Base-by-base conservation (phyloP, 2,113 vertebrate genomes). In the Spilogale gracilis region DNA sequence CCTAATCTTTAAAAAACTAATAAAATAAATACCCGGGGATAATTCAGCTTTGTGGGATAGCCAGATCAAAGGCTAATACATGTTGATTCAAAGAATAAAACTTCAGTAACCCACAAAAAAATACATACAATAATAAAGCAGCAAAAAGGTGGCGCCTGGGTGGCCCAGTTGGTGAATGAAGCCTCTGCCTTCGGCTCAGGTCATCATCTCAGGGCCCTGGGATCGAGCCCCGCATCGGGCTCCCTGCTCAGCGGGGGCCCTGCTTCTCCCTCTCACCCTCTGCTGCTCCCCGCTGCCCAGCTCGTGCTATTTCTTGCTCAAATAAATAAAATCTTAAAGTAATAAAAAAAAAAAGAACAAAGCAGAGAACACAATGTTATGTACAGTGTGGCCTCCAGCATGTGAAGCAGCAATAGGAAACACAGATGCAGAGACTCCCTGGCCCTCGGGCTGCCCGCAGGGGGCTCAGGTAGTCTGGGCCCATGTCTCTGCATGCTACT, bases 301-400 rank as follows among this genome's bases (percentile, higher is more conserved):
- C 17, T 4, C 67, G 1, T 20, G 17, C 67, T 9, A 32, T 69
- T n/a, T 38, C 67, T 6, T 3, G 17, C 58, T n/a, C 32, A 69
- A 69, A 69, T 32, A 67, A 54, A 12, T 12, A 25, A 21, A 18
- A 6, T 11, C 45, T 27, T 73, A 48, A 13, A 76, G 38, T 38
- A 69, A 17, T 16, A 69, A 23, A 23, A 11, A 45, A 73, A 45
- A 12, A 25, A 74, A n/a, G 14, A 30, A 13, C 11, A 65, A 67
- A 76, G 56, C 9, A 56, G 45, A 43, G n/a, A 14, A 60, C 16
- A 91, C 32, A 61, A 45, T 10, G 38, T 3, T 16, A 18, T 0
- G 2, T 2, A 5, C 1, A 3, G 1, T 20, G 12, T 2, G 67
- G 20, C 18, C 17, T 61, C 60, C 52, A 56, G 5, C 0, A 32